Evolutionary conservation across 2,797 vertebrate species (phyloP).

Genomic region (Gadopsis bispinosus): DNA sequence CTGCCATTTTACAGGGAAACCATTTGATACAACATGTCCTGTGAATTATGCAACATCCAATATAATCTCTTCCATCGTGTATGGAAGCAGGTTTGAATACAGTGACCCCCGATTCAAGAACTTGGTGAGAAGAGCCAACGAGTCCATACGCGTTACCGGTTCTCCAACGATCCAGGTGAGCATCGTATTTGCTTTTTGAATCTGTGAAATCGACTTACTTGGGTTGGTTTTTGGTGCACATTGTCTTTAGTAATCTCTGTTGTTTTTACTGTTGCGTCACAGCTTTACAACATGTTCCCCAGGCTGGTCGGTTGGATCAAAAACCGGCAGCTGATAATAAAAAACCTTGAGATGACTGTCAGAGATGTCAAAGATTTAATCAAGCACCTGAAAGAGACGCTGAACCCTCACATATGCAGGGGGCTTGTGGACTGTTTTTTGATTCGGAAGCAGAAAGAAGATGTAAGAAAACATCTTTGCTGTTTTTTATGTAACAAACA

Average conservation of each 20-base stretch:
- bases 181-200: neutral
- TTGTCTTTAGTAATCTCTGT: neutral
- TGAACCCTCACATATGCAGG: constrained; percentile 58
- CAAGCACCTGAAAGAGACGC: constrained; percentile 55
- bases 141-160: constrained; percentile 40
- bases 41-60: constrained; percentile 78
- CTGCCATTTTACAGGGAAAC: constrained; percentile 51
- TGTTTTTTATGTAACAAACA: neutral
- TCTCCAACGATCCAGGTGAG: constrained; percentile 66
- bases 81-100: constrained; percentile 83
- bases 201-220: neutral
- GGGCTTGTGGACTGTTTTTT: constrained; percentile 76
- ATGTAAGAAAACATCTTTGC: constrained; percentile 31
- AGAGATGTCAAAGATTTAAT: constrained; percentile 44
- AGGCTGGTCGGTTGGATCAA: constrained; percentile 57
- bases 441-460: constrained; percentile 57
- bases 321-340: constrained; percentile 23
- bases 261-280: constrained; percentile 14
- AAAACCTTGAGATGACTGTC: fast-evolving
- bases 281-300: constrained; percentile 79
- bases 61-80: constrained; percentile 80
- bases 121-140: constrained; percentile 63
- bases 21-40: constrained; percentile 49
- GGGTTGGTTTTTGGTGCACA: neutral
- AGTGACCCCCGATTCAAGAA: constrained; percentile 64